Evolutionary conservation across 1,140 invertebrate genomes (phyloP).

Genomic region (Parapsyche elsis): DNA sequence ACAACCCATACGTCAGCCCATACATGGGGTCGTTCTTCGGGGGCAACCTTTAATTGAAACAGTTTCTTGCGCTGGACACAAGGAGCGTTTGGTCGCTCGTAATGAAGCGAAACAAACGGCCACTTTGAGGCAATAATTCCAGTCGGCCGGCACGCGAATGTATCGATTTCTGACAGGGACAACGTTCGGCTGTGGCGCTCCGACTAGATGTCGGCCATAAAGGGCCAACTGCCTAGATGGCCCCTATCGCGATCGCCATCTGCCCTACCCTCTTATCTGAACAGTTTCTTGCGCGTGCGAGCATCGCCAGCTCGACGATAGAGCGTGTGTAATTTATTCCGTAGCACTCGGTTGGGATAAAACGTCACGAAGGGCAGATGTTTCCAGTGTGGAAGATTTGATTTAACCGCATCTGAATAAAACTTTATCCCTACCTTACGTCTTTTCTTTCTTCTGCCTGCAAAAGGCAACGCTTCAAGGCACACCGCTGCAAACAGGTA

Average conservation of each 20-base stretch:
- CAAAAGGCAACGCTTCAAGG: not conserved
- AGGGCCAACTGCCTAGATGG: not conserved
- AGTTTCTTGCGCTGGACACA: not conserved
- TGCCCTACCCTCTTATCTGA: not conserved
- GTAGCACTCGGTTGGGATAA: not conserved
- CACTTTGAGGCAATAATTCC: slow-evolving; percentile 46
- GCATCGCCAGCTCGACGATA: not conserved
- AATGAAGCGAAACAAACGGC: slow-evolving; percentile 52
- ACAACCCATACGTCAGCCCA: not conserved
- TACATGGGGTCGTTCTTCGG: slow-evolving; percentile 9
- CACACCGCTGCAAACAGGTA: no score
- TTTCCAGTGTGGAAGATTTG: not conserved
- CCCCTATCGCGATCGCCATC: not conserved
- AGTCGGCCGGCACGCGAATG: slow-evolving; percentile 47
- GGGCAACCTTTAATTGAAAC: slow-evolving; percentile 29
- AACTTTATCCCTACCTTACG: no score
- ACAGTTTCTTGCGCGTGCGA: not conserved
- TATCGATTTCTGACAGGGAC: slow-evolving; percentile 50
- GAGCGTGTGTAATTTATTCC: not conserved
- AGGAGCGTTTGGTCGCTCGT: slow-evolving; percentile 17
- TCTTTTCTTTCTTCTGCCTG: no score
- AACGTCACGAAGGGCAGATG: not conserved
- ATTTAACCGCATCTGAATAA: no score
- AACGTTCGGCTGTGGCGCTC: slow-evolving; percentile 19
- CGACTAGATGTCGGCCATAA: not conserved